Conservation (phyloP, 2,797 vertebrate species). For the Sebastes oblongus region DNA sequence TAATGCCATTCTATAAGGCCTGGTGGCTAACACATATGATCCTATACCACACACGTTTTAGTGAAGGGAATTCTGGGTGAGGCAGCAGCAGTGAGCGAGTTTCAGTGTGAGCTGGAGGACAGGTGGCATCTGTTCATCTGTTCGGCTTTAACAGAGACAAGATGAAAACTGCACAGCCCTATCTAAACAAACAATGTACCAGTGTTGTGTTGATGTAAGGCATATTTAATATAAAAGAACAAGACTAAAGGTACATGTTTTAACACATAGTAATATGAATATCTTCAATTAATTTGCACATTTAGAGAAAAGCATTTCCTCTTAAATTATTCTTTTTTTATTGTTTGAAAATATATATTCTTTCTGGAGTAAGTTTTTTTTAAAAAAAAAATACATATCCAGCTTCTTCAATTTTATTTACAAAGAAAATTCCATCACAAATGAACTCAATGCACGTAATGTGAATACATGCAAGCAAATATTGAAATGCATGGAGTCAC, state of each 20-base stretch:
- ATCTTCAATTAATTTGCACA: neutral
- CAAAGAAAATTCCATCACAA: no score
- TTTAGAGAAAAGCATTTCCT: no score
- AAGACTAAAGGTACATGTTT: neutral
- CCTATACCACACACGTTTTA: neutral
- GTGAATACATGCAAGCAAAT: no score
- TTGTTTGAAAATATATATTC: no score
- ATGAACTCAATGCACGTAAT: no score
- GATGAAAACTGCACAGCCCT: neutral
- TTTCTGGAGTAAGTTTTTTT: no score
- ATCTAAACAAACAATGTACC: neutral
- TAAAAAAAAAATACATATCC: no score
- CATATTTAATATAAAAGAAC: neutral
- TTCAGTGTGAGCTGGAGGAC: neutral
- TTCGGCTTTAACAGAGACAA: neutral
- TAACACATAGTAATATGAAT: neutral
- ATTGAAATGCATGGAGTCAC: no score
- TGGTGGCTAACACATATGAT: conserved; percentile 13
- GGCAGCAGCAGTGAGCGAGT: neutral
- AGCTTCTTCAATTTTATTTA: no score
- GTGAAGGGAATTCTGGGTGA: neutral
- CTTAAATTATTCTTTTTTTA: no score
- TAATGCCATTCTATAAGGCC: conserved; percentile 46
- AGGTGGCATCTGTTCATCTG: neutral
- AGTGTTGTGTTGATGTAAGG: neutral